These are phyloP conservation scores for Eilema griseolum DNA, from an alignment of 2,888 invertebrate species.

Conservation along the genomic window DNA sequence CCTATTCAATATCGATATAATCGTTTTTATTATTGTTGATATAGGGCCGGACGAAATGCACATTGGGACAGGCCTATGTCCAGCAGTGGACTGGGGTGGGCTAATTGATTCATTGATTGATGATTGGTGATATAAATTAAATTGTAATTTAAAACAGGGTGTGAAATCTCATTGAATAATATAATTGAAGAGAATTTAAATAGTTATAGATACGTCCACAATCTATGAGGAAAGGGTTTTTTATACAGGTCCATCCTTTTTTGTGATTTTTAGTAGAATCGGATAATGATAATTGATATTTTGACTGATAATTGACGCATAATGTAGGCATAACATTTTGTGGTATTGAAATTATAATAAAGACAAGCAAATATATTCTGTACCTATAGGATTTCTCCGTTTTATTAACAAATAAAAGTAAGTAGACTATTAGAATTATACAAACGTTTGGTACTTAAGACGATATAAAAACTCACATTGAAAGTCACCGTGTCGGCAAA, in stretches of 20 bases:
- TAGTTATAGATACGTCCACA: background rate
- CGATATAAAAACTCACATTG: constrained; percentile 6
- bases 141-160: too few relatives aligned
- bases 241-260: background rate
- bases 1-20: background rate
- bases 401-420: background rate
- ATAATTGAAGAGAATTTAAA: too few relatives aligned
- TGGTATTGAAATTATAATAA: background rate
- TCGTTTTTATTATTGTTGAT: background rate
- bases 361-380: background rate
- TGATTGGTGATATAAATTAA: too few relatives aligned
- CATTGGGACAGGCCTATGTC: too few relatives aligned
- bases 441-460: background rate
- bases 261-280: background rate
- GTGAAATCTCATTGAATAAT: too few relatives aligned
- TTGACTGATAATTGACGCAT: background rate
- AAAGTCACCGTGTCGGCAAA: constrained; percentile 30
- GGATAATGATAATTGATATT: too few relatives aligned
- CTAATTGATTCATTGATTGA: too few relatives aligned
- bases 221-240: background rate
- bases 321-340: background rate
- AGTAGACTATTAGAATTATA: background rate
- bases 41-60: too few relatives aligned
- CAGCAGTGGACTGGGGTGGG: too few relatives aligned
- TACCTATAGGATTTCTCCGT: background rate